phyloP scores from a whole-genome alignment of 2,888 invertebrate genomes.

The Lamproptera curius region DNA sequence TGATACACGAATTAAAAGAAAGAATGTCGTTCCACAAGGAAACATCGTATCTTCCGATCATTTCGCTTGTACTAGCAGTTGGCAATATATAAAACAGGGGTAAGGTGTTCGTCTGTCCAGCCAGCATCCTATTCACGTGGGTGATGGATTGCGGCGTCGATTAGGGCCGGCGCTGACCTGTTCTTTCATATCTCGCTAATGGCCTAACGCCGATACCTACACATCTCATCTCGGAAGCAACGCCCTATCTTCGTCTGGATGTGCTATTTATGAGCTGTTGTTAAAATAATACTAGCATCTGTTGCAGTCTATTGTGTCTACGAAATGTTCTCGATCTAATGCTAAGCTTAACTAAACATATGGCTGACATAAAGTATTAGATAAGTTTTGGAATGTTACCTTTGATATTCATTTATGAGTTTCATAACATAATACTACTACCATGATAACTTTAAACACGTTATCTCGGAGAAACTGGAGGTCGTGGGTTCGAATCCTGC shows the following conservation, averaged over 20 bases:
- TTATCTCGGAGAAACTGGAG: no score
- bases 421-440: no score
- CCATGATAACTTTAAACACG: no score
- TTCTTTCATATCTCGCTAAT: slow-evolving; percentile 76
- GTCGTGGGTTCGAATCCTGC: no score
- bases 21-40: no score
- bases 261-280: not conserved
- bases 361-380: not conserved
- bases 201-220: slow-evolving; percentile 43
- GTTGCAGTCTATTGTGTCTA: not conserved
- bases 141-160: slow-evolving; percentile 77
- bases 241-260: slow-evolving; percentile 23
- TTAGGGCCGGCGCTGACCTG: slow-evolving; percentile 74
- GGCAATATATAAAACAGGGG: no score
- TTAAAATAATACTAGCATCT: not conserved
- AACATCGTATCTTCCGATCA: no score
- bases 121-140: slow-evolving; percentile 66
- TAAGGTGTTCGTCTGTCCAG: slow-evolving; percentile 25
- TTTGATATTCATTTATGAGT: not conserved
- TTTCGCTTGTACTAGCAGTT: no score
- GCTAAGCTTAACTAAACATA: not conserved
- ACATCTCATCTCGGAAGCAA: slow-evolving; percentile 31
- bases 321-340: not conserved
- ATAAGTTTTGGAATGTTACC: not conserved
- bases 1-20: no score